Evolutionary conservation across 2,888 invertebrate genomes (phyloP).

Genomic region (Podotricha telesiphe): DNA sequence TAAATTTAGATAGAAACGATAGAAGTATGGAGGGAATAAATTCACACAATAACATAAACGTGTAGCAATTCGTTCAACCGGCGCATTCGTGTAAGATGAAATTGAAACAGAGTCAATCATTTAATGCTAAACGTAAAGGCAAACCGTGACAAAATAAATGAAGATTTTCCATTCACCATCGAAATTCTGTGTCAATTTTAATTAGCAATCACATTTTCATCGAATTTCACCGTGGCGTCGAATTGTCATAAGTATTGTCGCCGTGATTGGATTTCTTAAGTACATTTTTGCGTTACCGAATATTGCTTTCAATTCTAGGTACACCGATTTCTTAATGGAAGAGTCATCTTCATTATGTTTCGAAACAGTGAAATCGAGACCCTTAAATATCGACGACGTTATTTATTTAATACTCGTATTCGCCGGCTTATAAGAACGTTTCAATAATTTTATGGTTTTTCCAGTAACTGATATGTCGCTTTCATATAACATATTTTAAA

Average conservation of each 20-base stretch:
- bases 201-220: slow-evolving; percentile 82
- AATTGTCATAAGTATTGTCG: slow-evolving; percentile 72
- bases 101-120: slow-evolving; percentile 83
- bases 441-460: slow-evolving; percentile 28
- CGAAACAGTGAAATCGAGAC: slow-evolving; percentile 43
- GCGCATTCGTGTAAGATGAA: slow-evolving; percentile 79
- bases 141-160: slow-evolving; percentile 81
- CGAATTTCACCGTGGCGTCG: slow-evolving; percentile 68
- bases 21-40: slow-evolving; percentile 69
- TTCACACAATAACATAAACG: slow-evolving; percentile 82
- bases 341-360: slow-evolving; percentile 43
- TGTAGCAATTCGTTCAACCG: slow-evolving; percentile 80
- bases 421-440: slow-evolving; percentile 12
- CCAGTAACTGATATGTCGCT: slow-evolving; percentile 2
- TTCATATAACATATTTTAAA: slow-evolving; percentile 4
- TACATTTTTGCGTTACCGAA: slow-evolving; percentile 61
- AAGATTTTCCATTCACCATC: slow-evolving; percentile 78
- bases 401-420: slow-evolving; percentile 40
- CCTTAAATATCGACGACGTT: slow-evolving; percentile 43
- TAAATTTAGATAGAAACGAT: slow-evolving; percentile 68
- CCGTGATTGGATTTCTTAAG: slow-evolving; percentile 74
- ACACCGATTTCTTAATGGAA: slow-evolving; percentile 61
- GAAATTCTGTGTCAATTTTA: slow-evolving; percentile 82
- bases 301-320: slow-evolving; percentile 64
- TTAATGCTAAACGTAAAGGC: slow-evolving; percentile 80